A percentile compares a stretch with the other conserved stretches of the same genome.
Evolutionary conservation across 2,113 vertebrate species (phyloP).

Genomic region (Ginglymostoma cirratum): DNA sequence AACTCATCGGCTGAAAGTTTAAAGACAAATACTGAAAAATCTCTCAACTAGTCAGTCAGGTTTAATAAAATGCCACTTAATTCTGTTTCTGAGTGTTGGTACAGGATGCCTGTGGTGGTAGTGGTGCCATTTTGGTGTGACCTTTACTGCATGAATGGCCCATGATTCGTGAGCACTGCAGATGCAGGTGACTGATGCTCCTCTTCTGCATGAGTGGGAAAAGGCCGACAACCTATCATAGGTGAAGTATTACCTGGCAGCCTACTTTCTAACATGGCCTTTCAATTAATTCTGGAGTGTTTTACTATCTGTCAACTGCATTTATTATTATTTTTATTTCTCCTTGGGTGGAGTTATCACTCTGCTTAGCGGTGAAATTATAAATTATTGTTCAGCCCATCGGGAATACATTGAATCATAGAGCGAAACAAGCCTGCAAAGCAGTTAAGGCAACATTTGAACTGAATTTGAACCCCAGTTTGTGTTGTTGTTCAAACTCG

Average conservation of each 20-base stretch:
- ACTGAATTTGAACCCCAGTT: not conserved
- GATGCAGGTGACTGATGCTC: not conserved
- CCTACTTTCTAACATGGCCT: not conserved
- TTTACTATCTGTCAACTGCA: not conserved
- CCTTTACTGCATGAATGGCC: not conserved
- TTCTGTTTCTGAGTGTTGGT: not conserved
- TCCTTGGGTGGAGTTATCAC: not conserved
- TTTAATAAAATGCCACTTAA: not conserved
- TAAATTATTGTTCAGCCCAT: not conserved
- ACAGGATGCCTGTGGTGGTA: not conserved
- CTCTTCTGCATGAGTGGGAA: not conserved
- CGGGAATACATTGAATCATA: not conserved
- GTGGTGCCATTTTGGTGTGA: not conserved
- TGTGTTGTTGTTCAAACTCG: conserved; percentile 23
- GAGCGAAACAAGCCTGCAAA: not conserved
- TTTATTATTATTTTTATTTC: conserved; percentile 4
- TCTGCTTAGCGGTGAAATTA: not conserved
- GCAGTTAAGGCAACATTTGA: not conserved
- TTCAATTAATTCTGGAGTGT: not conserved
- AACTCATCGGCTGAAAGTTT: not conserved
- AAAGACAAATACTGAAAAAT: not conserved
- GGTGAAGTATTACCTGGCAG: not conserved
- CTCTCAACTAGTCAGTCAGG: not conserved
- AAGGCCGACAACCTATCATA: not conserved
- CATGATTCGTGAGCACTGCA: not conserved